phyloP scores from a whole-genome alignment of 2,888 invertebrate genomes.

The Spatulosminthurus flaviceps region DNA sequence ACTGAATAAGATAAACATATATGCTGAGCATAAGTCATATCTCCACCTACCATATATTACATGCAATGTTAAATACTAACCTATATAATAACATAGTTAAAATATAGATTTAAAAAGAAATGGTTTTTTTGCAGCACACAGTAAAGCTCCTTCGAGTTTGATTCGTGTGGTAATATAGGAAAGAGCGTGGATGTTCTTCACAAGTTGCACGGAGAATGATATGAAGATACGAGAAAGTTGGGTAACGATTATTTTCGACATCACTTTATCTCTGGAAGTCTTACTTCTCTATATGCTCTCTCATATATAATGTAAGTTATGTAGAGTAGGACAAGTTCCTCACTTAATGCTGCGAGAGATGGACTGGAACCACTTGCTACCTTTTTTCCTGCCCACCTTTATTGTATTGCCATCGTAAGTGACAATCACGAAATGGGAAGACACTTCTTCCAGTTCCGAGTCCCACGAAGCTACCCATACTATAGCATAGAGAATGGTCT shows the following conservation, averaged over 20 bases:
- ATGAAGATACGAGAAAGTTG: slow-evolving; percentile 24
- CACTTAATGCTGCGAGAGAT: not conserved
- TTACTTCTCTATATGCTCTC: too few species aligned
- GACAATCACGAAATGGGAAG: slow-evolving; percentile 39
- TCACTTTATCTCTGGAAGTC: not conserved
- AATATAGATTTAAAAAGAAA: too few species aligned
- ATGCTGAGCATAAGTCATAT: too few species aligned
- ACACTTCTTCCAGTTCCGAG: slow-evolving; percentile 12
- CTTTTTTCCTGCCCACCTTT: slow-evolving; percentile 10
- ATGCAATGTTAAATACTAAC: too few species aligned
- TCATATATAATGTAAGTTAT: not conserved
- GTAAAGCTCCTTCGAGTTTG: not conserved
- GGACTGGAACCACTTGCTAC: slow-evolving; percentile 22
- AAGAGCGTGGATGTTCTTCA: too few species aligned
- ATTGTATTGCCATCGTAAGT: slow-evolving; percentile 7
- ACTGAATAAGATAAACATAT: not conserved
- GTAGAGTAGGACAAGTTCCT: too few species aligned
- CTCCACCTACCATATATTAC: too few species aligned
- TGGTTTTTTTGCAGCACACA: not conserved
- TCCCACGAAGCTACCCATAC: not conserved
- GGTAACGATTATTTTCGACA: slow-evolving; percentile 33
- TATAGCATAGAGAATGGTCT: slow-evolving; percentile 3
- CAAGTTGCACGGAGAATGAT: not conserved
- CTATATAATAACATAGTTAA: too few species aligned
- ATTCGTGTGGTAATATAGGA: not conserved